phyloP scores from a whole-genome alignment of 2,797 vertebrate genomes.

The Falco cherrug region DNA sequence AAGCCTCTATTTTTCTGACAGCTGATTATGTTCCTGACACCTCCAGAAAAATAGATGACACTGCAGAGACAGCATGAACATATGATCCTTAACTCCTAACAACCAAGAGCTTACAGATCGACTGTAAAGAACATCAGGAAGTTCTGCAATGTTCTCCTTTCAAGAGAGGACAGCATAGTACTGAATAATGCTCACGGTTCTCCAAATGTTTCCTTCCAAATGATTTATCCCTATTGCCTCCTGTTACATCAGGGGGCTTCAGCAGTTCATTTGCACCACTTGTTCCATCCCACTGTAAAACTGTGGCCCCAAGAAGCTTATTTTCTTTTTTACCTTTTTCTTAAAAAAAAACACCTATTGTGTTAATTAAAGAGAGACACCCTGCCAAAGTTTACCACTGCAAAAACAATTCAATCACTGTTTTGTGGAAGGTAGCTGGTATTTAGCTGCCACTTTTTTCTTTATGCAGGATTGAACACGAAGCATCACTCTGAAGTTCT shows the following conservation, averaged over 20 bases:
- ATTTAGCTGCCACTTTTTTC: not conserved
- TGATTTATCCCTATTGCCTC: not conserved
- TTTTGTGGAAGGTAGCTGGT: not conserved
- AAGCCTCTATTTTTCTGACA: not conserved
- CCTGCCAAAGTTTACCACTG: not conserved
- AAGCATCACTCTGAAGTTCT: not conserved
- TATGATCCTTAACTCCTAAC: not conserved
- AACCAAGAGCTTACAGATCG: not conserved
- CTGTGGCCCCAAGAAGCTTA: not conserved
- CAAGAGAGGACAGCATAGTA: not conserved
- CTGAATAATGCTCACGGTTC: not conserved
- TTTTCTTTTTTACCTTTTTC: rapidly evolving
- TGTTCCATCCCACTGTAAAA: not conserved
- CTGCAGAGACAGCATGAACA: not conserved
- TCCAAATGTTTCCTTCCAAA: not conserved
- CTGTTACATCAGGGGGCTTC: not conserved
- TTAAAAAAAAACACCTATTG: too few species aligned
- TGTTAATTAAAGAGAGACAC: not conserved
- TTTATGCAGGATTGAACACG: not conserved
- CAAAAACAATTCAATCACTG: not conserved
- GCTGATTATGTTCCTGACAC: not conserved
- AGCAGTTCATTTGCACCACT: not conserved
- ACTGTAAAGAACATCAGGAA: not conserved
- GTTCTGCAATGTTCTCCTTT: not conserved
- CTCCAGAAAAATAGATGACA: not conserved